phyloP scores from a whole-genome alignment of 2,888 invertebrate species.

The Cosmorhoe ocellata region DNA sequence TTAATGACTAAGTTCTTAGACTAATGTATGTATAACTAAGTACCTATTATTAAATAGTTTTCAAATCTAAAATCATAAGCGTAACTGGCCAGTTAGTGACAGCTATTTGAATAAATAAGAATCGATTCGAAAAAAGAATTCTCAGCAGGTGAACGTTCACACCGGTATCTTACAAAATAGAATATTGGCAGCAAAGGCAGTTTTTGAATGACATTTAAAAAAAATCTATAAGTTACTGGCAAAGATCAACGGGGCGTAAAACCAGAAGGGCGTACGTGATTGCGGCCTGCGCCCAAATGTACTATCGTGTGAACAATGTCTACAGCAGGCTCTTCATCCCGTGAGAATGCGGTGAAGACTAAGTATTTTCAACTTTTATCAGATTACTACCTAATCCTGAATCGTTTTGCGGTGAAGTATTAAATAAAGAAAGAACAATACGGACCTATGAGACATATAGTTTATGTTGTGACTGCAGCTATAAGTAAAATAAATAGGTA shows the following conservation, averaged over 20 bases:
- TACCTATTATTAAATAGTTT: too few species aligned
- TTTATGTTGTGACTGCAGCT: too few species aligned
- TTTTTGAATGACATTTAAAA: constrained; percentile 40
- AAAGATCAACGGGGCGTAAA: constrained; percentile 69
- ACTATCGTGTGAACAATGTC: constrained; percentile 56
- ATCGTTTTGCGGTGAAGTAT: constrained; percentile 25
- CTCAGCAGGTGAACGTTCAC: constrained; percentile 42
- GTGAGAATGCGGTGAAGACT: constrained; percentile 68
- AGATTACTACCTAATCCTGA: constrained; percentile 29
- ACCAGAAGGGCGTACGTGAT: constrained; percentile 66
- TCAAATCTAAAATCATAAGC: not conserved
- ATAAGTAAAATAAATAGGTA: too few species aligned
- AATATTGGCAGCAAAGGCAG: constrained; percentile 39
- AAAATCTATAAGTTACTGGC: constrained; percentile 37
- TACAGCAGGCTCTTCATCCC: constrained; percentile 32
- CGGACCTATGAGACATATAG: not conserved
- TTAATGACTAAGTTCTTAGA: too few species aligned
- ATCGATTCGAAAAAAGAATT: constrained; percentile 35
- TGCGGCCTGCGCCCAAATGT: constrained; percentile 56
- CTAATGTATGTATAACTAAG: too few species aligned
- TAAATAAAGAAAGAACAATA: not conserved
- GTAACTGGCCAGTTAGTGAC: constrained; percentile 27
- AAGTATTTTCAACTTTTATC: constrained; percentile 40
- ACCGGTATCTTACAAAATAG: constrained; percentile 37
- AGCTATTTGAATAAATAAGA: not conserved